A percentile compares a stretch with the other conserved stretches of the same genome.
Conservation (phyloP, 2,113 vertebrate genomes). For the Thunnus maccoyii region DNA sequence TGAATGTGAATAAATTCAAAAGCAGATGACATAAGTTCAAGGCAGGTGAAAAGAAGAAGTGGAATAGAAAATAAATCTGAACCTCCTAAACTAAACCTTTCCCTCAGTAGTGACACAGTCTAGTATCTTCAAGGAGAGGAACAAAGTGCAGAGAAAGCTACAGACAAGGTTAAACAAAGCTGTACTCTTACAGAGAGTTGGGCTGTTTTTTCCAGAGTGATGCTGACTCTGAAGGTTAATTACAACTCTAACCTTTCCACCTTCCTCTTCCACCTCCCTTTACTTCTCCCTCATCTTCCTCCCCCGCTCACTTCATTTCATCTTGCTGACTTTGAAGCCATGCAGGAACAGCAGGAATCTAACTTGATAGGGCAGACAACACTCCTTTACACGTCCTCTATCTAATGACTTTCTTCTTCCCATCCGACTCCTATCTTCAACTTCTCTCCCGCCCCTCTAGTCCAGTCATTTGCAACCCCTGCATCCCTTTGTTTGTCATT, state of each 20-base stretch:
- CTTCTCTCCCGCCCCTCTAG: not conserved
- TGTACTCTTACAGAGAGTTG: slow-evolving; percentile 17
- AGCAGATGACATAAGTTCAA: too few relatives aligned
- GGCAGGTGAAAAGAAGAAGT: too few relatives aligned
- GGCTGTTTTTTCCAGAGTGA: slow-evolving; percentile 43
- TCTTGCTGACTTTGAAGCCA: slow-evolving; percentile 31
- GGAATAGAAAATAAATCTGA: too few relatives aligned
- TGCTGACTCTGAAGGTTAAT: slow-evolving; percentile 62
- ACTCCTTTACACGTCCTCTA: not conserved
- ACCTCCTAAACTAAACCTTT: not conserved
- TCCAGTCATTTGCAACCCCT: slow-evolving; percentile 8
- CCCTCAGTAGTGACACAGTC: not conserved
- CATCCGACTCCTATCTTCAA: not conserved
- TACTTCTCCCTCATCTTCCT: slow-evolving; percentile 13
- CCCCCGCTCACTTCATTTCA: slow-evolving; percentile 10
- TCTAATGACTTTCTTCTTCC: not conserved
- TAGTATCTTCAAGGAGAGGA: not conserved
- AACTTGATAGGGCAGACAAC: not conserved
- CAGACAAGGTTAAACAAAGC: slow-evolving; percentile 47
- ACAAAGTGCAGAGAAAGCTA: slow-evolving; percentile 8
- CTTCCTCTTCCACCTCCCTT: slow-evolving; percentile 1
- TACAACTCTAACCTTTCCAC: slow-evolving; percentile 51
- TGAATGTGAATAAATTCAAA: too few relatives aligned
- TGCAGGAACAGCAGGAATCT: not conserved
- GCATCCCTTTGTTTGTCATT: slow-evolving; percentile 26